These are phyloP conservation scores for Mellivora capensis DNA, from an alignment of 2,113 vertebrate species.

Conservation along the genomic window DNA sequence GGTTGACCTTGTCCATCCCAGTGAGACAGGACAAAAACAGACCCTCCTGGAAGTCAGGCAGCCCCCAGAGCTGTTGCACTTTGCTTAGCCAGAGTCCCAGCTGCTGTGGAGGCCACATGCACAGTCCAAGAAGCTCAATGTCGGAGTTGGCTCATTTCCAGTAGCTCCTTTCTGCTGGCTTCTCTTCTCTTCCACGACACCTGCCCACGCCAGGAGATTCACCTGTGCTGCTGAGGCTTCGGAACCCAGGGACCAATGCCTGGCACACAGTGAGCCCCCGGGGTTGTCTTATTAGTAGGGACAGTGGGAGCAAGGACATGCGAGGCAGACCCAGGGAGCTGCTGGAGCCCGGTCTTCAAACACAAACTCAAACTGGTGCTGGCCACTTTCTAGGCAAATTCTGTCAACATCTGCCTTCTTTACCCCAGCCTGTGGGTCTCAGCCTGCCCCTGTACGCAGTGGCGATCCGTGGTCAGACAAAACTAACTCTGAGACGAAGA, in stretches of 20 bases:
- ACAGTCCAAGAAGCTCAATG: background rate
- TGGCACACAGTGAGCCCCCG: fast-evolving
- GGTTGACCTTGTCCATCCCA: background rate
- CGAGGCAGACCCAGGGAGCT: background rate
- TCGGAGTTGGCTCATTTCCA: background rate
- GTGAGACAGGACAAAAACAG: background rate
- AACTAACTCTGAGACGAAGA: background rate
- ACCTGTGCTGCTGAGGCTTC: background rate
- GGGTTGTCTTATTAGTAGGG: background rate
- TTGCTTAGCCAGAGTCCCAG: background rate
- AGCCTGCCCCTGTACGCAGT: background rate
- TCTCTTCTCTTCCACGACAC: background rate
- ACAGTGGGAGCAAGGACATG: fast-evolving
- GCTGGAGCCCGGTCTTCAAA: background rate
- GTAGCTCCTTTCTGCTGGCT: background rate
- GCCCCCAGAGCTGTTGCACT: background rate
- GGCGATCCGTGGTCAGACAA: background rate
- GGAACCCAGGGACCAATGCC: background rate
- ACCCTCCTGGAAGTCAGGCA: background rate
- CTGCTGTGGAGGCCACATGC: background rate
- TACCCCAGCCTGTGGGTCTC: background rate
- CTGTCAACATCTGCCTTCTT: background rate
- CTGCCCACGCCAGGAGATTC: fast-evolving
- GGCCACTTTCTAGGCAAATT: background rate
- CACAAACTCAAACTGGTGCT: background rate